These are phyloP conservation scores for Dicentrarchus labrax DNA, from an alignment of 2,113 vertebrate species.

Conservation along the genomic window DNA sequence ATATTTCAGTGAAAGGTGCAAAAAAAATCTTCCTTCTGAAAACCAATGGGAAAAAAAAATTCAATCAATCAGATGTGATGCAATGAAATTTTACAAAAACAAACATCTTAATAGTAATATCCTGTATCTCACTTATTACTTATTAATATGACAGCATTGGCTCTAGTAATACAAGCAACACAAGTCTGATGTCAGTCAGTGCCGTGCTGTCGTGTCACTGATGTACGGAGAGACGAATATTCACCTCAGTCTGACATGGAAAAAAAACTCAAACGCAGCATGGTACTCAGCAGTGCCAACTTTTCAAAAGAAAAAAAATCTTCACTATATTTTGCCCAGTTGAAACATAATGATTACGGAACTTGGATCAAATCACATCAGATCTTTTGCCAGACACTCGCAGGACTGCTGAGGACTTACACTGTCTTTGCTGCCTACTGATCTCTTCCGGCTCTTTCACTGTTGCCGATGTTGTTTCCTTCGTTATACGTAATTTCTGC, in stretches of 20 bases:
- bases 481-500: constrained; percentile 10
- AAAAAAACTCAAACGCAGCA: constrained; percentile 2
- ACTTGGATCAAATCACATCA: constrained; percentile 35
- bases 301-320: constrained; percentile 1
- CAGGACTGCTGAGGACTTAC: constrained; percentile 4
- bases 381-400: constrained; percentile 39
- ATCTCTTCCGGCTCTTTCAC: constrained; percentile 14
- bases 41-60: background rate
- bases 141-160: background rate
- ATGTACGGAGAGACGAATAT: too few species aligned
- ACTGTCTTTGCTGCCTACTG: constrained; percentile 11
- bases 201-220: background rate
- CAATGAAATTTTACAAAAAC: background rate
- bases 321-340: constrained; percentile 11
- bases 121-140: background rate
- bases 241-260: background rate
- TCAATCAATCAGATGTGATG: background rate
- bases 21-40: background rate
- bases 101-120: background rate
- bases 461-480: background rate
- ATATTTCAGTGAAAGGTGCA: background rate
- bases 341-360: constrained; percentile 44
- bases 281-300: constrained; percentile 12
- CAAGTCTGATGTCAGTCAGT: constrained; percentile 3
- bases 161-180: background rate